A percentile compares a stretch with the other conserved stretches of the same genome.
Evolutionary conservation across 2,888 invertebrate species (phyloP).

Genomic region (Xanthorhoe designata): DNA sequence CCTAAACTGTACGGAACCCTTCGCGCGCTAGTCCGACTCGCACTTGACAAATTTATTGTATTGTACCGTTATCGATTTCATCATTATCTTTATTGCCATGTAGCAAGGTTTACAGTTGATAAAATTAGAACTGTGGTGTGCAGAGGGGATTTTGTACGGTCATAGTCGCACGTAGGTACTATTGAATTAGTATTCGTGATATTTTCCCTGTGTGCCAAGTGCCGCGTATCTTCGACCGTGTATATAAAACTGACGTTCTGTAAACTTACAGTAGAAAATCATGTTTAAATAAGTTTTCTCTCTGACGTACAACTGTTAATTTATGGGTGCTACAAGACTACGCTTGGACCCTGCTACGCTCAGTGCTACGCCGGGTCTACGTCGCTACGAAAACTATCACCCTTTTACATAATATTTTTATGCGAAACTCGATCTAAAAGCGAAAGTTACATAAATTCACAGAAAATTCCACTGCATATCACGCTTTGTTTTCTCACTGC

Average conservation of each 20-base stretch:
- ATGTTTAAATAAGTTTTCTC: background rate
- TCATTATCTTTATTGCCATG: constrained; percentile 42
- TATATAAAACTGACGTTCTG: constrained; percentile 20
- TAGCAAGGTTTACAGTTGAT: constrained; percentile 48
- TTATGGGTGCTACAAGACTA: constrained; percentile 17
- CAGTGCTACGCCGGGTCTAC: constrained; percentile 26
- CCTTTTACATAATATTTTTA: background rate
- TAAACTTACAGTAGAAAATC: background rate
- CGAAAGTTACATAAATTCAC: background rate
- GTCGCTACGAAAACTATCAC: constrained; percentile 11
- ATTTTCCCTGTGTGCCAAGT: constrained; percentile 61
- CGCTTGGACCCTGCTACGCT: constrained; percentile 34
- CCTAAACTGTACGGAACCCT: too few species aligned
- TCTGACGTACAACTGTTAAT: background rate
- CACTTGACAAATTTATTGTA: too few species aligned
- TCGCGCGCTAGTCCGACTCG: too few species aligned
- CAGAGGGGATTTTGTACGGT: constrained; percentile 42
- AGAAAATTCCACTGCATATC: background rate
- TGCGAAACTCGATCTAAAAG: background rate
- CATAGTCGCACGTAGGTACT: constrained; percentile 50
- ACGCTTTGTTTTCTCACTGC: background rate
- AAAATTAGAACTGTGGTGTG: constrained; percentile 36
- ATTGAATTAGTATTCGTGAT: constrained; percentile 53
- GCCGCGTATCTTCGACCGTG: constrained; percentile 20
- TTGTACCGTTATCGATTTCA: constrained; percentile 34